Percentiles rank a stretch among this genome's conserved stretches.
phyloP scores from a whole-genome alignment of 2,113 vertebrate species.

The western clawed frog (Xenopus tropicalis) region DNA sequence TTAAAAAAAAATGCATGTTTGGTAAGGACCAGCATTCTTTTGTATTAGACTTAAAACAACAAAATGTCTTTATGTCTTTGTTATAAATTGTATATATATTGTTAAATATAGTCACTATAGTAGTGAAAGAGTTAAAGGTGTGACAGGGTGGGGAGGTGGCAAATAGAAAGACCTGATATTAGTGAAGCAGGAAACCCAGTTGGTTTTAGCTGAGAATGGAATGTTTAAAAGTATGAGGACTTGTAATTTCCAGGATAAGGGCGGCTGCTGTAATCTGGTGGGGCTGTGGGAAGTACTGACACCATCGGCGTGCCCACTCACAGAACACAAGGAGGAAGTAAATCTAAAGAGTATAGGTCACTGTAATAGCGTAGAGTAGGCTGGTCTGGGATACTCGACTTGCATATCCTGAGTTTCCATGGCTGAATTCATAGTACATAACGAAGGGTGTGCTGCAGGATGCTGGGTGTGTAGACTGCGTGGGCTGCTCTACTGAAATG shows the following conservation, averaged over 20 bases:
- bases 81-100: too few relatives aligned
- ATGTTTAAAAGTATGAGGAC: slow-evolving; percentile 71
- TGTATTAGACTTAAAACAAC: too few relatives aligned
- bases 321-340: slow-evolving; percentile 64
- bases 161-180: slow-evolving; percentile 70
- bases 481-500: slow-evolving; percentile 56
- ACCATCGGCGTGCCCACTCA: slow-evolving; percentile 58
- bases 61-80: too few relatives aligned
- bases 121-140: slow-evolving; percentile 69
- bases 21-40: too few relatives aligned
- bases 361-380: slow-evolving; percentile 49
- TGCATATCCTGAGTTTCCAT: slow-evolving; percentile 69
- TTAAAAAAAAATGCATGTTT: too few relatives aligned
- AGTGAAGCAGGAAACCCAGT: slow-evolving; percentile 72
- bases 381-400: slow-evolving; percentile 54
- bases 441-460: slow-evolving; percentile 58
- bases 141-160: slow-evolving; percentile 62
- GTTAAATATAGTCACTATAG: too few relatives aligned
- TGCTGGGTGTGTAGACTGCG: slow-evolving; percentile 54
- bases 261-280: slow-evolving; percentile 56
- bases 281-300: slow-evolving; percentile 55
- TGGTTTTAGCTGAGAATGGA: slow-evolving; percentile 68
- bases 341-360: slow-evolving; percentile 60
- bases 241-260: slow-evolving; percentile 74
- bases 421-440: slow-evolving; percentile 50